Base-by-base conservation (phyloP, 2,797 vertebrate genomes). In the Gymnodraco acuticeps region DNA sequence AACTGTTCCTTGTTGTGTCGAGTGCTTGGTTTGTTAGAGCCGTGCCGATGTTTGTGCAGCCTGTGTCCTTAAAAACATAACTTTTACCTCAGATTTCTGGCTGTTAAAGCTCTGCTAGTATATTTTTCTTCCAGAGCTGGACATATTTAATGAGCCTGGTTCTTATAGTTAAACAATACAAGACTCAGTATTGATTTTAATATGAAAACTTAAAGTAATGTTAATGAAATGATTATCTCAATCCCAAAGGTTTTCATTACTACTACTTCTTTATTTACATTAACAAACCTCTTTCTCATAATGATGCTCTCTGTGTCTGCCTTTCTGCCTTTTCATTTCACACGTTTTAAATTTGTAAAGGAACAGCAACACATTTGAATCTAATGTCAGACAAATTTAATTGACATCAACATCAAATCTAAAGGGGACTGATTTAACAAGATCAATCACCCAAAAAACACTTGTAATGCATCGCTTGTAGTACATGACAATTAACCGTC, bases 1-100 rank as follows among this genome's bases (percentile, higher is more conserved):
- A 5, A 43, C 48, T 20, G 9, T 55, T 64, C 79, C 54, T 80
- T 71, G 55, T 60, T 83, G 56, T 48, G 51, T 76, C 3, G n/a
- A 64, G 20, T 43, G 47, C 19, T 65, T 53, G 23, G 76, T 68
- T 50, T 67, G 56, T 38, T 13, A 53, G 31, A 63, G 51, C 20
- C 20, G 46, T 7, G 31, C 20, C 60, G 20, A 15, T 77, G 46
- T 66, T 64, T 72, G 64, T 52, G 55, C 52, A 42, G 54, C 12
- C 42, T 63, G 7, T 58, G 70, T 63, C 51, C 71, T 73, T 64
- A 52, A 75, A 64, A 56, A 62, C 27, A 12, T 46, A 53, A 60
- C 31, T 51, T 75, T 53, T 43, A 15, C 10, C 23, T 47, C 33
- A 46, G 2, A 46, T 74, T 58, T 71, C 19, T 7, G 46, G 3